These are phyloP conservation scores for Camptogramma bilineatum DNA, from an alignment of 2,888 invertebrate species.

Conservation along the genomic window DNA sequence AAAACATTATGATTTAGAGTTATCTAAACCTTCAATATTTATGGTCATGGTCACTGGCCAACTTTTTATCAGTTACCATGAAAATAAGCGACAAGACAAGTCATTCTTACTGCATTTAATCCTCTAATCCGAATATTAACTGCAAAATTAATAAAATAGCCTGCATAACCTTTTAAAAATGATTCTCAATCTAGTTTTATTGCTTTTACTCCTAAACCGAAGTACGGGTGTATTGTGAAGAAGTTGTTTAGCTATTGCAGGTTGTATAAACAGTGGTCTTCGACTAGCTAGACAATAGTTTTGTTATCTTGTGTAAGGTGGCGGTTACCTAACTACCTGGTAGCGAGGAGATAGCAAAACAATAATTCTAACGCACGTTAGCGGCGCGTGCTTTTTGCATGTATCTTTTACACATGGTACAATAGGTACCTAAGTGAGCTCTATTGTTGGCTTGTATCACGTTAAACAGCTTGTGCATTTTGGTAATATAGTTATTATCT, in stretches of 20 bases:
- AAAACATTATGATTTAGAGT: constrained; percentile 3
- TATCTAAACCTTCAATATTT: constrained; percentile 3
- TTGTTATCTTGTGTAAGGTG: constrained; percentile 38
- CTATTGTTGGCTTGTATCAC: constrained; percentile 21
- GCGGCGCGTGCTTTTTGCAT: constrained; percentile 31
- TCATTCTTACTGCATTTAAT: constrained; percentile 6
- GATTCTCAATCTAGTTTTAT: constrained; percentile 33
- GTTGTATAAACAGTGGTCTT: constrained; percentile 35
- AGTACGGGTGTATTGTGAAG: constrained; percentile 37
- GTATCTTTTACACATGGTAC: constrained; percentile 24
- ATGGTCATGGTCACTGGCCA: constrained; percentile 14
- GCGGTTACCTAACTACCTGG: constrained; percentile 28
- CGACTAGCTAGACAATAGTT: constrained; percentile 29
- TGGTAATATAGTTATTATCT: too few relatives aligned
- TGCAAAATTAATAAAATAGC: constrained; percentile 34
- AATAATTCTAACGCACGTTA: constrained; percentile 13
- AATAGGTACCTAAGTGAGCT: constrained; percentile 26
- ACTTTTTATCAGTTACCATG: constrained; percentile 10
- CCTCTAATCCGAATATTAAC: constrained; percentile 39
- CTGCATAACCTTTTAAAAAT: constrained; percentile 31
- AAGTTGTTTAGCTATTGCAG: constrained; percentile 21
- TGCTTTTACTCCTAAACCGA: constrained; percentile 24
- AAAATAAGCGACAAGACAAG: constrained; percentile 26
- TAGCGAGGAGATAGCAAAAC: constrained; percentile 19
- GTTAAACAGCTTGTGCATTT: constrained; percentile 8